Conservation (phyloP, 2,797 vertebrate genomes). For the Melanotaenia maccullochi region DNA sequence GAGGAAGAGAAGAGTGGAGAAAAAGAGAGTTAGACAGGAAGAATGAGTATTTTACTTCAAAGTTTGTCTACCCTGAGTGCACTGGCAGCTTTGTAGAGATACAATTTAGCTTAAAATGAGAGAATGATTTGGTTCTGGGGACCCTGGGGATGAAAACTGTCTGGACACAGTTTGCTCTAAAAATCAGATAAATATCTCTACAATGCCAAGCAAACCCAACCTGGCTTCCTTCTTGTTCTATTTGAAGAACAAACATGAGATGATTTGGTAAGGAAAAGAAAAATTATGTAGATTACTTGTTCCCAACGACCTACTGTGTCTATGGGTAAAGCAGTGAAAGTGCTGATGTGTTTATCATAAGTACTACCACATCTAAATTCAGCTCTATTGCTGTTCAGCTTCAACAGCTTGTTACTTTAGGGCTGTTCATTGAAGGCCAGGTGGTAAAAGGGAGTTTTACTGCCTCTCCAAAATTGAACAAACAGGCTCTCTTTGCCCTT, state of each 20-base stretch:
- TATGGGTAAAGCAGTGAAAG: constrained; percentile 29
- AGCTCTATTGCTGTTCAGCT: constrained; percentile 37
- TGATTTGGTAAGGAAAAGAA: constrained; percentile 56
- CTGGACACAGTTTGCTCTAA: constrained; percentile 68
- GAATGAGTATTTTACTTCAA: constrained; percentile 50
- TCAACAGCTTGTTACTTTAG: constrained; percentile 46
- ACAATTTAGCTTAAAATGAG: constrained; percentile 64
- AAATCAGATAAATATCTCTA: constrained; percentile 74
- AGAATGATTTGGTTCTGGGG: constrained; percentile 60
- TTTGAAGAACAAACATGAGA: constrained; percentile 60
- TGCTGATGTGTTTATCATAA: constrained; percentile 35
- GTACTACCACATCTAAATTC: constrained; percentile 34
- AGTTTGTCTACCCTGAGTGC: constrained; percentile 46
- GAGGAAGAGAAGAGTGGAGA: constrained; percentile 28
- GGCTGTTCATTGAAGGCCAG: constrained; percentile 35
- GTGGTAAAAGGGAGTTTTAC: constrained; percentile 66
- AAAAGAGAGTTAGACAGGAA: constrained; percentile 17
- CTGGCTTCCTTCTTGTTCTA: constrained; percentile 55
- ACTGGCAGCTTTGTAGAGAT: constrained; percentile 39
- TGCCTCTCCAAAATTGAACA: constrained; percentile 67
- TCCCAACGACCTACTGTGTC: constrained; percentile 56
- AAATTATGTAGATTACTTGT: constrained; percentile 51
- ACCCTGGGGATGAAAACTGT: constrained; percentile 62
- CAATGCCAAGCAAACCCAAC: constrained; percentile 64
- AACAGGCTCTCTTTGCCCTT: constrained; percentile 77